A percentile compares a stretch with the other conserved stretches of the same genome.
These are phyloP conservation scores for Cheirogaleus medius DNA, from an alignment of 2,113 vertebrate species.

Conservation along the genomic window DNA sequence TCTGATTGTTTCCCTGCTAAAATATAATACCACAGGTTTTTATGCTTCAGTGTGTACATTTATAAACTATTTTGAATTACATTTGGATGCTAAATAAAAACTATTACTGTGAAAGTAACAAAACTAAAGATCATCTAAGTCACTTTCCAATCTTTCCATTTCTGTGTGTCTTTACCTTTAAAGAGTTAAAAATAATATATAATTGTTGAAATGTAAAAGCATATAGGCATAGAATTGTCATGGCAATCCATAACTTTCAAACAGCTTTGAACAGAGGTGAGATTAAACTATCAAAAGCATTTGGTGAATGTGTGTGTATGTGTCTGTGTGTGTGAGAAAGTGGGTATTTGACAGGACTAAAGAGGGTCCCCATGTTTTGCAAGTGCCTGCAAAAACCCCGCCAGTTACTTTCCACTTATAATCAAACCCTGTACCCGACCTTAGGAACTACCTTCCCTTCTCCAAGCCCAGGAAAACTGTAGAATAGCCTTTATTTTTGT, in stretches of 20 bases:
- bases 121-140: not conserved
- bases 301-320: not conserved
- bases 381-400: not conserved
- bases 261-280: not conserved
- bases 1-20: not conserved
- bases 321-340: not conserved
- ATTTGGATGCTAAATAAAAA: not conserved
- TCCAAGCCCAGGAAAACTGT: not conserved
- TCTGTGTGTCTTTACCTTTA: not conserved
- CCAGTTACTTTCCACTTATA: not conserved
- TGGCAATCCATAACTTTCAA: not conserved
- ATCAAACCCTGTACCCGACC: fast-evolving
- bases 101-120: not conserved
- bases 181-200: not conserved
- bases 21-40: not conserved
- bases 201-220: not conserved
- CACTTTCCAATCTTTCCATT: not conserved
- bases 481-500: not conserved
- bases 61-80: not conserved
- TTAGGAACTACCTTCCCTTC: not conserved
- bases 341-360: not conserved
- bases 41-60: not conserved
- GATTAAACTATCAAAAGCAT: not conserved
- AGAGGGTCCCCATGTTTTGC: not conserved
- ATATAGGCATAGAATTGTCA: not conserved